Evolutionary conservation across 2,797 vertebrate species (phyloP), one percentile per base, ranked within the genome.

Genomic region (Distichodus sexfasciatus): DNA sequence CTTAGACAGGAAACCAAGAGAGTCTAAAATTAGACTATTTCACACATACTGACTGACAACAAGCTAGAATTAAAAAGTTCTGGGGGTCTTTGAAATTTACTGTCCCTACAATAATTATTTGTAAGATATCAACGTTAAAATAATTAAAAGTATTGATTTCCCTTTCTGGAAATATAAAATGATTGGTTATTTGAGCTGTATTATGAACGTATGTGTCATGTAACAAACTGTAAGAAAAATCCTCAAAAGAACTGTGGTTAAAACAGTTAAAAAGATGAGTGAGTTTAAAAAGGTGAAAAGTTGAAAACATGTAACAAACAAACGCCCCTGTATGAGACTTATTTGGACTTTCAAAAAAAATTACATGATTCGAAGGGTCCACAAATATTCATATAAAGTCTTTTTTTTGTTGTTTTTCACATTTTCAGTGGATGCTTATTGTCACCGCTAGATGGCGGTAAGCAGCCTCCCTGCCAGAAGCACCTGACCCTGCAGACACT

Each of bases 21-120:
- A 36, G 31, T 50, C 71, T 66, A 74, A 57, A 74, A 61, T 74
- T 77, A 70, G 62, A 62, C 14, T 24, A 9, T 61, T 15, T 14
- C n/a, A 44, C 19, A 29, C 36, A 33, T 9, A 29, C 43, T 21
- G 57, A 40, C 31, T 12, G 8, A 62, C 4, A 54, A 3, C 48
- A 19, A 21, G 17, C 23, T n/a, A 55, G 4, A 51, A 23, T 8
- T 9, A 26, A 14, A 33, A 57, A 31, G 28, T n/a, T 36, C 8
- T 36, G 19, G 2, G 44, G 9, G 28, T 10, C n/a, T 31, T 7
- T 26, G 19, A 28, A n/a, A 14, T 12, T 17, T 17, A 3, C 11
- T 17, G 29, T n/a, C n/a, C n/a, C n/a, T n/a, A n/a, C n/a, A n/a
- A 28, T 50, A 24, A 26, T 26, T 50, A 15, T 29, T n/a, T n/a